A percentile compares a stretch with the other conserved stretches of the same genome.
These are phyloP conservation scores for Hypocryptadius cinnamomeus DNA, from an alignment of 2,113 vertebrate genomes.

Conservation along the genomic window DNA sequence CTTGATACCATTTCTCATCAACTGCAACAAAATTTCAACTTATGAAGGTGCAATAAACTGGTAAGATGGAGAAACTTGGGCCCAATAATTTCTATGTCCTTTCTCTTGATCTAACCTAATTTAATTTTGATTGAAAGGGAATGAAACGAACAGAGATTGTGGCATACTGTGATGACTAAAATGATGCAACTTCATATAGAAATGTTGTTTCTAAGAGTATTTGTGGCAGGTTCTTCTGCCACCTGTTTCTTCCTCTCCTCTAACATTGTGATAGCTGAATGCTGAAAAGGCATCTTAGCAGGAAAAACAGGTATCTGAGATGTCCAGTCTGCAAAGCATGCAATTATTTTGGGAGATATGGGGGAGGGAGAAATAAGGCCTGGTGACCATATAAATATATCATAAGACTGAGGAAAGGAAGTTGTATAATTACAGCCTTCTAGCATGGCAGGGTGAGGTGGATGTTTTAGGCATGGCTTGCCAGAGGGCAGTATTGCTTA, in stretches of 20 bases:
- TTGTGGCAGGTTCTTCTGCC: neutral
- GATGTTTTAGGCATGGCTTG: neutral
- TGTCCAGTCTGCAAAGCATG: neutral
- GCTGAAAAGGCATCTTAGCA: neutral
- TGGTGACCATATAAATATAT: neutral
- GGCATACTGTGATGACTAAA: neutral
- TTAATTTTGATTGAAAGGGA: slow-evolving; percentile 20
- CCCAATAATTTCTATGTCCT: neutral
- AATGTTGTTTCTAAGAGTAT: neutral
- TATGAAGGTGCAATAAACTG: neutral
- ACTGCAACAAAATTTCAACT: neutral
- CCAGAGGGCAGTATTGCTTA: neutral
- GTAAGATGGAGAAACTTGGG: neutral
- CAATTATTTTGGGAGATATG: neutral
- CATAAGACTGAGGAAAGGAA: neutral
- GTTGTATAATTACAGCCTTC: neutral
- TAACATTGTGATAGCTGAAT: neutral
- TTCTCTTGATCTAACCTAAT: neutral
- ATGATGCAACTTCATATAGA: neutral
- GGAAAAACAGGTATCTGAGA: neutral
- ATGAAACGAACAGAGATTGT: slow-evolving; percentile 24
- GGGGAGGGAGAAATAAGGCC: neutral
- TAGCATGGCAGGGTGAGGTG: neutral
- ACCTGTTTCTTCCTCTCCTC: neutral
- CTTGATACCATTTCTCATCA: neutral